phyloP scores from a whole-genome alignment of 2,797 vertebrate genomes.

The Helostoma temminkii region DNA sequence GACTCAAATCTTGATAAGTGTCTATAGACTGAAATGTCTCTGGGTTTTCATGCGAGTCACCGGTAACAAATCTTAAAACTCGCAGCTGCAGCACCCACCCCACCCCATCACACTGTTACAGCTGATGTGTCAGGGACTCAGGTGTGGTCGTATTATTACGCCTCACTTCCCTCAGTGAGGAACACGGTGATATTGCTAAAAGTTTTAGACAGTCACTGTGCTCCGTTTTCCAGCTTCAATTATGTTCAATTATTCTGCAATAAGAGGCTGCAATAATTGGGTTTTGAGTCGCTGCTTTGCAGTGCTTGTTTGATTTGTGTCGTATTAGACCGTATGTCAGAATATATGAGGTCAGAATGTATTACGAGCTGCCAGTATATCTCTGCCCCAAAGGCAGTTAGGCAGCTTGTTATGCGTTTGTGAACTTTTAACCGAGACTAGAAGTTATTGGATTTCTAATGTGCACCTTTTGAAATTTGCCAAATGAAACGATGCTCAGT shows the following conservation, averaged over 20 bases:
- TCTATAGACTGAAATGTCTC: background rate
- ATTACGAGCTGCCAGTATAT: background rate
- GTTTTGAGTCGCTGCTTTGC: slow-evolving; percentile 18
- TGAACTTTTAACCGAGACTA: background rate
- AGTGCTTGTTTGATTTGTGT: slow-evolving; percentile 3
- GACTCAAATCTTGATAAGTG: background rate
- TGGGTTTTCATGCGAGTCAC: too few relatives aligned
- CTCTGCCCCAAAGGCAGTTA: background rate
- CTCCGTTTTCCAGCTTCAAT: slow-evolving; percentile 43
- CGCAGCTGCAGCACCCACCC: background rate
- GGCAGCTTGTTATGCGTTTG: background rate
- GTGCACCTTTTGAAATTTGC: background rate
- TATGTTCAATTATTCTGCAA: slow-evolving; percentile 55
- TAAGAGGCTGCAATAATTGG: slow-evolving; percentile 25
- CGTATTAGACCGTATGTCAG: background rate
- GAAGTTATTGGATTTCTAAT: background rate
- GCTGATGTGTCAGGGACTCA: slow-evolving; percentile 51
- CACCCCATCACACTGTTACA: background rate
- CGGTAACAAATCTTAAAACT: slow-evolving; percentile 15
- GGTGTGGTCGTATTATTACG: slow-evolving; percentile 55
- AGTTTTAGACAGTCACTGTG: slow-evolving; percentile 26
- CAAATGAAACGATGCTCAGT: background rate
- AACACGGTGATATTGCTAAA: slow-evolving; percentile 25
- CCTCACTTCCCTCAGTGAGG: slow-evolving; percentile 16
- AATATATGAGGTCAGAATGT: background rate